Evolutionary conservation across 64 coral and sea anemone species (phyloP), one percentile per base, ranked within the genome.

Genomic region (Actinia equina): DNA sequence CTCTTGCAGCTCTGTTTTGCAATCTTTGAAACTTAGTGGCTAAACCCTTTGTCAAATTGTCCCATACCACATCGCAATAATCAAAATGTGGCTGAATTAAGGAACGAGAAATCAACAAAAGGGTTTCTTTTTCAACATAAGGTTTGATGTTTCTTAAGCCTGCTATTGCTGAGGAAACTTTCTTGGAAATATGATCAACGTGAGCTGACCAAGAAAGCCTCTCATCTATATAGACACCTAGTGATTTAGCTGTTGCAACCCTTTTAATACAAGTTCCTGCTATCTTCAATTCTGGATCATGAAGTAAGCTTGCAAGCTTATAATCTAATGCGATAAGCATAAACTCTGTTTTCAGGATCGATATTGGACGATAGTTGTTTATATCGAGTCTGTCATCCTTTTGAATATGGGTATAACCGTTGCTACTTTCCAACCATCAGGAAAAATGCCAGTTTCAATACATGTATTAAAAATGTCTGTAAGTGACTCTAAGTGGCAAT

Each of bases 1-100:
- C 52, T 82, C 79, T 82, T 11, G 79, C 79, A 44, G 79, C 79
- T 82, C 79, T 44, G n/a, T 82, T 82, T 82, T 82, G 79, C 43
- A 82, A 53, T 82, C 52, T 82, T 82, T 82, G 79, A 10, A 82
- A 42, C 52, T 53, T 82, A 44, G 79, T 53, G 43, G 79, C 52
- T 82, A 82, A 53, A 82, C 60, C 60, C 19, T 37, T 37, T 37
- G 30, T 37, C 30, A 37, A 37, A 37, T 37, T 37, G 30, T 37
- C 30, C 30, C 30, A 37, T 37, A 37, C 30, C 30, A 37, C 30
- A 37, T 37, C 30, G 30, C 30, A 37, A 37, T 37, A 37, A 63
- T 63, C 60, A 63, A 63, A 63, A 14, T 63, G 60, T 63, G 60
- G 60, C 19, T 63, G 60, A 63, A 63, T 63, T 20, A 63, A 63